Percentiles rank a stretch among this genome's conserved stretches.
These are phyloP conservation scores for Eumaeus atala DNA, from an alignment of 1,140 invertebrate species.

Conservation along the genomic window DNA sequence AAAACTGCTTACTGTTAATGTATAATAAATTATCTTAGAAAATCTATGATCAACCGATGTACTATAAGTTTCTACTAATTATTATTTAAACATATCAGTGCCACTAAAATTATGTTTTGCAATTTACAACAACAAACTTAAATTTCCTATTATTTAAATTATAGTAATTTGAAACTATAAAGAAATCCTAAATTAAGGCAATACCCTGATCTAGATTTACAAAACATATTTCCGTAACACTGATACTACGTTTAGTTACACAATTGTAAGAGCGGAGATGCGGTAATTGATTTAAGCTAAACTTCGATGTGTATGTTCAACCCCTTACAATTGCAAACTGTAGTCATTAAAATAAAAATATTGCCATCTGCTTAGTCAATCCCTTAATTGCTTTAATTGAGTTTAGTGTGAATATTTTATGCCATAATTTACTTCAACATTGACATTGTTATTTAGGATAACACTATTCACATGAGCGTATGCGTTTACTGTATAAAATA, in stretches of 20 bases:
- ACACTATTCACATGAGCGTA: slow-evolving; percentile 24
- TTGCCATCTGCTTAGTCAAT: slow-evolving; percentile 9
- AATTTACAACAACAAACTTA: not conserved
- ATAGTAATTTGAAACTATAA: too few species aligned
- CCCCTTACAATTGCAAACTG: slow-evolving; percentile 3
- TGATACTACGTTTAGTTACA: not conserved
- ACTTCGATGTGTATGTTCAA: slow-evolving; percentile 1
- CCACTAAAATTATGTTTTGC: slow-evolving; percentile 12
- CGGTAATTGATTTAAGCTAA: not conserved
- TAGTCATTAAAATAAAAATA: slow-evolving; percentile 12
- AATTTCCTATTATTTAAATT: too few species aligned
- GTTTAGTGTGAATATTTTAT: slow-evolving; percentile 1
- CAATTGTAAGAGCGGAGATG: not conserved
- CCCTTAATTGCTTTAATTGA: slow-evolving; percentile 20
- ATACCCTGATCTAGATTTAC: too few species aligned
- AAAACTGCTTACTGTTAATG: slow-evolving; percentile 27
- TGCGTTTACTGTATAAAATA: slow-evolving; percentile 40
- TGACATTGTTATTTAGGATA: slow-evolving; percentile 15
- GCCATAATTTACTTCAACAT: slow-evolving; percentile 23
- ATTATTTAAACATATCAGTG: slow-evolving; percentile 9
- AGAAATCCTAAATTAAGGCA: too few species aligned
- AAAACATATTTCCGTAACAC: not conserved
- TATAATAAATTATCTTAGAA: slow-evolving; percentile 32
- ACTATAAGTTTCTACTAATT: slow-evolving; percentile 15
- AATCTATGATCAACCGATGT: slow-evolving; percentile 25